Percentiles rank a stretch among this genome's conserved stretches.
Evolutionary conservation across 2,797 vertebrate genomes (phyloP).

Genomic region (Notolabrus celidotus): DNA sequence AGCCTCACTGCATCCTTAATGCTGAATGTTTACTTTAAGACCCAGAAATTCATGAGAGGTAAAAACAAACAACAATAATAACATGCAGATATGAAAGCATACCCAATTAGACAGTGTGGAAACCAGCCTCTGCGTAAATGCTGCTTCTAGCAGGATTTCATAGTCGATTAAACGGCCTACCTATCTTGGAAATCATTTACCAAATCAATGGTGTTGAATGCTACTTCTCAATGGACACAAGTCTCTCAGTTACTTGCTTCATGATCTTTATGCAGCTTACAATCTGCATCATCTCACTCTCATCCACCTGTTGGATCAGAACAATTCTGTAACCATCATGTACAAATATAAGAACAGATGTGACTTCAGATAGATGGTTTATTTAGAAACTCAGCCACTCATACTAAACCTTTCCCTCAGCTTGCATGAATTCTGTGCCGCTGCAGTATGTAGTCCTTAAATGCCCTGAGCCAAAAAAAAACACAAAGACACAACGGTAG

Average conservation of each 20-base stretch:
- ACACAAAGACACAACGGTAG: not conserved
- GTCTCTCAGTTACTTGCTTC: too few relatives aligned
- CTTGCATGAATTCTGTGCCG: not conserved
- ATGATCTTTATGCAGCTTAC: too few relatives aligned
- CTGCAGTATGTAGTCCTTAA: not conserved
- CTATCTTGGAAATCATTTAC: not conserved
- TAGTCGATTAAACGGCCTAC: not conserved
- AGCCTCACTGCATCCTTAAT: not conserved
- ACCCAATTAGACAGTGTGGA: not conserved
- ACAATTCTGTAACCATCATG: not conserved
- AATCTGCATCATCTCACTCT: slow-evolving; percentile 10
- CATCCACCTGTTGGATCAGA: not conserved
- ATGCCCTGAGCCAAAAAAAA: not conserved
- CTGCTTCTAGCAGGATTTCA: not conserved
- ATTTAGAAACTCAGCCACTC: slow-evolving; percentile 4
- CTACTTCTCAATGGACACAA: not conserved
- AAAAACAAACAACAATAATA: not conserved
- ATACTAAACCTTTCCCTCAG: not conserved
- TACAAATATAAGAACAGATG: not conserved
- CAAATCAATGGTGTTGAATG: not conserved
- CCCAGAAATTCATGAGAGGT: too few relatives aligned
- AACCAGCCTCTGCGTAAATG: not conserved
- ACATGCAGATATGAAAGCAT: not conserved
- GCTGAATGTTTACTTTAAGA: not conserved
- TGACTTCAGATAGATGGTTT: not conserved